Base-by-base conservation (phyloP, 2,113 vertebrate genomes). In the Oryzias curvinotus region DNA sequence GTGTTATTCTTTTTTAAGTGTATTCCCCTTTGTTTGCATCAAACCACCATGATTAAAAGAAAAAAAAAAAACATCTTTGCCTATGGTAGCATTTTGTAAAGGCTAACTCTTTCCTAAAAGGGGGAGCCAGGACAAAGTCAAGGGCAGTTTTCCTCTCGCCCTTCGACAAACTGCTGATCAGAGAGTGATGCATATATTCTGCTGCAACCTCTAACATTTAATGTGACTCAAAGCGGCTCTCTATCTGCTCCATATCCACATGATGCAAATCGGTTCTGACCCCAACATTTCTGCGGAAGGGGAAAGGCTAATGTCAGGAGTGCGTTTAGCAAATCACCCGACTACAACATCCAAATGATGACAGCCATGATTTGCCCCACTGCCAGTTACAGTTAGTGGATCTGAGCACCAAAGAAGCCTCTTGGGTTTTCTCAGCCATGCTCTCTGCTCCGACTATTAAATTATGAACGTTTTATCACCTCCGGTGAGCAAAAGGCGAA, bases 231-330 rank as follows among this genome's bases (percentile, higher is more conserved):
- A n/a, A 15, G 51, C 46, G 26, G 41, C 26, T 53, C 50, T 46
- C 23, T 28, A 53, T 42, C 46, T 5, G 5, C 48, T 70, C 51
- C 52, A 59, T 7, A 2, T 5, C 50, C 50, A 52, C 52, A 65
- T 78, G 81, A 86, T 42, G 56, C n/a, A 73, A 66, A 80, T 75
- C 65, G 19, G 4, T 46, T 52, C 43, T 75, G 71, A 76, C 76
- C 73, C 72, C 15, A 54, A 73, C 68, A 60, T 81, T 73, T 76
- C 47, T 52, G 75, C 46, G 5, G 21, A n/a, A 21, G 53, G 47
- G 44, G 52, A 77, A 73, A 69, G 36, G 59, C 23, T 56, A 46
- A 69, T 60, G 74, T 78, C 76, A 73, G 51, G 65, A 68, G 71
- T 61, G 77, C 68, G 25, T 73, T 84, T 62, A 74, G 58, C 62